Evolutionary conservation across 2,113 vertebrate genomes (phyloP).

Genomic region (Megaptera novaeangliae): DNA sequence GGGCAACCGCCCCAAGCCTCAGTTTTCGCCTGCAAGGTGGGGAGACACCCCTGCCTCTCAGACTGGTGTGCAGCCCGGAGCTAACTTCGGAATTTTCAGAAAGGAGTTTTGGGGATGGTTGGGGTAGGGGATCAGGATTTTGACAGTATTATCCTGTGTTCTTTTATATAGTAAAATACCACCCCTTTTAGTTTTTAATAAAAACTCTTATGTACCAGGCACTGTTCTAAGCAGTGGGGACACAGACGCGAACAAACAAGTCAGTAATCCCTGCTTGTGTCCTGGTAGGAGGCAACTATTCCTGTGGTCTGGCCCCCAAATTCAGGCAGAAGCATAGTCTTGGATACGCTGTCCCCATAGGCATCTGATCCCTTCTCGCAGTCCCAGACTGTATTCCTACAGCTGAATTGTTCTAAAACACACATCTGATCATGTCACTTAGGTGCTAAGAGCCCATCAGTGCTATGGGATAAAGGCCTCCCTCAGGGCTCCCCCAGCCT

Average conservation of each 20-base stretch:
- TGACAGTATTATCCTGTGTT: too few species aligned
- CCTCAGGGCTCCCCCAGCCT: neutral
- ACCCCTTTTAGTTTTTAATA: neutral
- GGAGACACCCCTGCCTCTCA: neutral
- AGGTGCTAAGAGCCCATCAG: neutral
- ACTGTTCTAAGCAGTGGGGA: neutral
- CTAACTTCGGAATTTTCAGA: neutral
- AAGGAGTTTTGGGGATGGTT: neutral
- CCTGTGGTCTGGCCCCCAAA: neutral
- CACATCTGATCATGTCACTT: neutral
- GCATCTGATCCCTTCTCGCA: neutral
- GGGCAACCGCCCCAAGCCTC: rapidly evolving
- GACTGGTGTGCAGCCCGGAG: neutral
- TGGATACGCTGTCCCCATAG: neutral
- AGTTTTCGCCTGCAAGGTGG: rapidly evolving
- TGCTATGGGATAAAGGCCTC: neutral
- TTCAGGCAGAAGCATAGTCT: neutral
- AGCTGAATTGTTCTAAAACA: neutral
- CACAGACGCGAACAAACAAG: neutral
- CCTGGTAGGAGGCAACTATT: too few species aligned
- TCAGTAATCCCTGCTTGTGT: neutral
- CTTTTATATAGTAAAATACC: neutral
- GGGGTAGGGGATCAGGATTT: neutral
- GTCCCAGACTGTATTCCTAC: neutral
- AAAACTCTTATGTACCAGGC: neutral